phyloP scores from a whole-genome alignment of 2,797 vertebrate genomes.

The Zonotrichia albicollis region DNA sequence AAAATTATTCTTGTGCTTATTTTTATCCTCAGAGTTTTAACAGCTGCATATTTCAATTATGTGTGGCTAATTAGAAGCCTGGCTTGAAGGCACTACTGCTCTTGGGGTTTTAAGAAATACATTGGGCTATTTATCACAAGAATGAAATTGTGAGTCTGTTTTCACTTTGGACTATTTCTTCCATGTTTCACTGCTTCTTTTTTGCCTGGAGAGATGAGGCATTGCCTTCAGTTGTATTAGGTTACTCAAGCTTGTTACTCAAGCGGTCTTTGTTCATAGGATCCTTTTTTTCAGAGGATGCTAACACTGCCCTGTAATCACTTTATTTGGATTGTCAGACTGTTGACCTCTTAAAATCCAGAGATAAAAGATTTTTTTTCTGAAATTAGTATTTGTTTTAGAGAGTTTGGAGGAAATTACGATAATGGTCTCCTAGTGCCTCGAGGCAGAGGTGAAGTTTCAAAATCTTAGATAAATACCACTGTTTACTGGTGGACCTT shows the following conservation, averaged over 20 bases:
- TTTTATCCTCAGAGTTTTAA: slow-evolving; percentile 44
- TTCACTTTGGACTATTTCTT: neutral
- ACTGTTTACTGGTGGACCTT: neutral
- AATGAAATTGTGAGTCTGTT: neutral
- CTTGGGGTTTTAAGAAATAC: slow-evolving; percentile 1
- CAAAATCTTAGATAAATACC: neutral
- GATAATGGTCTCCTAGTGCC: neutral
- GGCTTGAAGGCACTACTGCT: neutral
- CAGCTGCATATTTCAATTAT: slow-evolving; percentile 35
- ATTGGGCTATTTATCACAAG: neutral
- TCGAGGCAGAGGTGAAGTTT: neutral
- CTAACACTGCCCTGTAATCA: neutral
- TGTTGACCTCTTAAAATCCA: neutral
- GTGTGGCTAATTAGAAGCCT: slow-evolving; percentile 29
- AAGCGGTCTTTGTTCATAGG: rapidly evolving
- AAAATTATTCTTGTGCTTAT: slow-evolving; percentile 35
- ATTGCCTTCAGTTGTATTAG: neutral
- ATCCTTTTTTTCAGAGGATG: neutral
- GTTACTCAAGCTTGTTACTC: neutral
- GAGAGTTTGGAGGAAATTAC: neutral
- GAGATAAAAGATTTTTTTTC: neutral
- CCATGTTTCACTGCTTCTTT: neutral
- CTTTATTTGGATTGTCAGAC: neutral
- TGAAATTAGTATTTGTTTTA: neutral
- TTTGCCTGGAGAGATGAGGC: neutral